Evolutionary conservation across 2,888 invertebrate genomes (phyloP), one percentile per base, ranked within the genome.

Genomic region (Nymphalis c-album): DNA sequence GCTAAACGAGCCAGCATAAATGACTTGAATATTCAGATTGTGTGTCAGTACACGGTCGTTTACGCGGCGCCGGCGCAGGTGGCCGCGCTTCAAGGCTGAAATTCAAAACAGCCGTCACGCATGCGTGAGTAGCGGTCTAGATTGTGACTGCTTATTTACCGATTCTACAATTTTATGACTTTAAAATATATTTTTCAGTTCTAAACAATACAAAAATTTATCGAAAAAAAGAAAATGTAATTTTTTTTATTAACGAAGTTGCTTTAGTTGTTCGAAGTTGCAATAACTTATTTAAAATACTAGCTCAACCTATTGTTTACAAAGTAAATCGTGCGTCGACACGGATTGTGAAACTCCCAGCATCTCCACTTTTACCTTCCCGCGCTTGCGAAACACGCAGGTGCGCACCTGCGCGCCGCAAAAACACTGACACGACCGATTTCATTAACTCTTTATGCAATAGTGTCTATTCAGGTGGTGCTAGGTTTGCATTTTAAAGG

Each of bases 41-140:
- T 87, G 80, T 89, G 88, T 87, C 88, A 85, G 88, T 90, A 90
- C 90, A 90, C 80, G 90, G 89, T 85, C 92, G 90, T 93, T 93
- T 93, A 92, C 89, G 91, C 93, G 93, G 93, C 94, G 93, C 91
- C 93, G 93, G 93, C 93, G 93, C 92, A 93, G 93, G 93, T 93
- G 93, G 88, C 88, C 87, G 89, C 89, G 91, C 92, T 93, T 91
- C 92, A 92, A 92, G 91, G 92, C 91, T 92, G 91, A 92, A 91
- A 92, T 91, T 90, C 91, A 90, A 92, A 92, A 88, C 91, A 91
- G 89, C 84, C 89, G 90, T 90, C 91, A 90, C 87, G 91, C 90
- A 90, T 90, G 90, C 88, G 84, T 86, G 89, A 86, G 79, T 87
- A 84, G 84, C 82, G 85, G 84, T 82, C 88, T 84, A 82, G 80